phyloP scores from a whole-genome alignment of 2,797 vertebrate species.

The Pogoniulus pusillus region DNA sequence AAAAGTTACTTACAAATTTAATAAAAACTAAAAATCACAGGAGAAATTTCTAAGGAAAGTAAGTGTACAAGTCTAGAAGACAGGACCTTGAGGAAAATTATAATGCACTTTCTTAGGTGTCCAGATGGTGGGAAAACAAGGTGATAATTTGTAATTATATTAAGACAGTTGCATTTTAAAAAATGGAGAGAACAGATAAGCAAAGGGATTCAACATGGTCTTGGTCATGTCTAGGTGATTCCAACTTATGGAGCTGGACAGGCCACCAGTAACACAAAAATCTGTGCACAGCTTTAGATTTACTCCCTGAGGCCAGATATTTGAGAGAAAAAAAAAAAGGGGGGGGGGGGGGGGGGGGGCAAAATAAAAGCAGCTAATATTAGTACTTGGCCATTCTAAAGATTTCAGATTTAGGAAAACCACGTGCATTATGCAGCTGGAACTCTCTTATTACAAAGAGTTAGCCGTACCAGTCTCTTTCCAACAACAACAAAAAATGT shows the following conservation, averaged over 20 bases:
- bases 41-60: not conserved
- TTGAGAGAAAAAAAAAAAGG: not conserved
- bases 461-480: not conserved
- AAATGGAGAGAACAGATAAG: not conserved
- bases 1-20: not conserved
- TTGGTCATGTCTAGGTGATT: not conserved
- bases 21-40: not conserved
- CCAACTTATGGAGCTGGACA: fast-evolving
- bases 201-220: not conserved
- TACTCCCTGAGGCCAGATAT: not conserved
- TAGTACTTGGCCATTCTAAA: not conserved
- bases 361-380: not conserved
- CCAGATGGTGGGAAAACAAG: not conserved
- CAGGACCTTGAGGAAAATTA: not conserved
- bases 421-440: fast-evolving
- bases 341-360: too few species aligned
- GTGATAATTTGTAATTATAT: not conserved
- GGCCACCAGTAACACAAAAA: not conserved
- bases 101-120: not conserved
- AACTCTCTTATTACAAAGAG: not conserved
- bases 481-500: not conserved
- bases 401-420: not conserved
- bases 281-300: not conserved
- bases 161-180: not conserved
- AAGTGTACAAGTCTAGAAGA: not conserved